A percentile compares a stretch with the other conserved stretches of the same genome.
Conservation (phyloP, 2,797 vertebrate species). For the Danio kyathit region DNA sequence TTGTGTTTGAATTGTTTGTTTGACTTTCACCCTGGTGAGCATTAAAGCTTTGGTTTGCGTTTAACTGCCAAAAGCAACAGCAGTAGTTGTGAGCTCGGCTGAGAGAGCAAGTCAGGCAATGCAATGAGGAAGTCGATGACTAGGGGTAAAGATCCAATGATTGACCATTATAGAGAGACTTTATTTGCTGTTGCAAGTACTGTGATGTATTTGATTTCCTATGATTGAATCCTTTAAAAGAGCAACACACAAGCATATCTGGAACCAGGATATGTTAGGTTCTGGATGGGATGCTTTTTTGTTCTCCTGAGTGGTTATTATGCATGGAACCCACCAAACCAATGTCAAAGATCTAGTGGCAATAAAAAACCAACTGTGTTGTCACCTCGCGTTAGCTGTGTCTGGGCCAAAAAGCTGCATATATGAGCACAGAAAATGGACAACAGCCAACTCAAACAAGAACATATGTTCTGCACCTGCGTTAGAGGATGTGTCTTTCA, state of each 20-base stretch:
- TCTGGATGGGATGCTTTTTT: neutral
- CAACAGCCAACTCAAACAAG: too few species aligned
- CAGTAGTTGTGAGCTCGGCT: constrained; percentile 36
- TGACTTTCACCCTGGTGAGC: constrained; percentile 50
- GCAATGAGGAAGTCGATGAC: neutral
- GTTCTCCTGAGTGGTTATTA: neutral
- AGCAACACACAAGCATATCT: neutral
- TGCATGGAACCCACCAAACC: too few species aligned
- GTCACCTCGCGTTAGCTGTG: too few species aligned
- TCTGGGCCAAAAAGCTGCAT: too few species aligned
- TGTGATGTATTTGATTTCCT: neutral
- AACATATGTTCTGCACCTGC: too few species aligned
- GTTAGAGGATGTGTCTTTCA: too few species aligned
- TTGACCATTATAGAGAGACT: neutral
- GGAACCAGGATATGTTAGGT: neutral
- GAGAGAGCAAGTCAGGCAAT: constrained; percentile 13
- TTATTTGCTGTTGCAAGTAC: constrained; percentile 7
- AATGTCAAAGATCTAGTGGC: too few species aligned
- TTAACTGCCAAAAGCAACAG: constrained; percentile 50
- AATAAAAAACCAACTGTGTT: too few species aligned
- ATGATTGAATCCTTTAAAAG: constrained; percentile 3
- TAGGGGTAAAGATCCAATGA: constrained; percentile 2
- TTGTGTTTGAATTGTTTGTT: constrained; percentile 46
- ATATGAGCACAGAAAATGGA: too few species aligned
- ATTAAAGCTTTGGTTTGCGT: constrained; percentile 37